Percentiles rank a stretch among this genome's conserved stretches.
These are phyloP conservation scores for Gephyroberyx darwinii DNA, from an alignment of 2,797 vertebrate genomes.

Conservation along the genomic window DNA sequence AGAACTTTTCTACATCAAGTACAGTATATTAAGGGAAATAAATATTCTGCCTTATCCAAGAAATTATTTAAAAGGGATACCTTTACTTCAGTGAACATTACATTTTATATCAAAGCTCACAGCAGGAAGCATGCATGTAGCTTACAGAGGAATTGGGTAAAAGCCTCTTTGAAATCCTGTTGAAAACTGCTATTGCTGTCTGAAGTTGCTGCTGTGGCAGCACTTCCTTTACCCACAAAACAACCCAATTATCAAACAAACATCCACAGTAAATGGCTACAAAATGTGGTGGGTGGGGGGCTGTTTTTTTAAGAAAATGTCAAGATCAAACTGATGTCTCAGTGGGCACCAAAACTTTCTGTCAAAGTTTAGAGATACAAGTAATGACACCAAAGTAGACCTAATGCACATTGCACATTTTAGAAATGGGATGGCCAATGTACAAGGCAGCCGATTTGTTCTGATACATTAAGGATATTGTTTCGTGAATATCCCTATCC, in stretches of 20 bases:
- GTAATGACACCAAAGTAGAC: neutral
- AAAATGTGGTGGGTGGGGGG: neutral
- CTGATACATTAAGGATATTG: too few relatives aligned
- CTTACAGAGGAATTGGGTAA: slow-evolving; percentile 3
- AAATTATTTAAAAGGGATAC: neutral
- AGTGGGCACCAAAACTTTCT: neutral
- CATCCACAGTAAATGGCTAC: neutral
- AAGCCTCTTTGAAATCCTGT: slow-evolving; percentile 5
- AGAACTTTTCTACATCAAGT: too few relatives aligned
- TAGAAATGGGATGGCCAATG: neutral
- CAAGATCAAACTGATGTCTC: slow-evolving; percentile 9
- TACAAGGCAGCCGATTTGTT: too few relatives aligned
- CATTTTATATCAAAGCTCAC: slow-evolving; percentile 10
- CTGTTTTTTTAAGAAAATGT: slow-evolving; percentile 1
- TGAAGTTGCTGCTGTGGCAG: slow-evolving; percentile 43
- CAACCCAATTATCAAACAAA: slow-evolving; percentile 54
- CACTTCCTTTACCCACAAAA: slow-evolving; percentile 40
- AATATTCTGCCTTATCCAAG: neutral
- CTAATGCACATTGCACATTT: neutral
- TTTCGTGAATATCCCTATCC: neutral
- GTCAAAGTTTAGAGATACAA: neutral
- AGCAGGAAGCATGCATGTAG: slow-evolving; percentile 25
- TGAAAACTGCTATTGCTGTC: slow-evolving; percentile 29
- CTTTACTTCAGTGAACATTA: neutral
- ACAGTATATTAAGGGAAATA: too few relatives aligned